A percentile compares a stretch with the other conserved stretches of the same genome.
phyloP scores from a whole-genome alignment of 2,113 vertebrate species.

The Tachuris rubrigastra region DNA sequence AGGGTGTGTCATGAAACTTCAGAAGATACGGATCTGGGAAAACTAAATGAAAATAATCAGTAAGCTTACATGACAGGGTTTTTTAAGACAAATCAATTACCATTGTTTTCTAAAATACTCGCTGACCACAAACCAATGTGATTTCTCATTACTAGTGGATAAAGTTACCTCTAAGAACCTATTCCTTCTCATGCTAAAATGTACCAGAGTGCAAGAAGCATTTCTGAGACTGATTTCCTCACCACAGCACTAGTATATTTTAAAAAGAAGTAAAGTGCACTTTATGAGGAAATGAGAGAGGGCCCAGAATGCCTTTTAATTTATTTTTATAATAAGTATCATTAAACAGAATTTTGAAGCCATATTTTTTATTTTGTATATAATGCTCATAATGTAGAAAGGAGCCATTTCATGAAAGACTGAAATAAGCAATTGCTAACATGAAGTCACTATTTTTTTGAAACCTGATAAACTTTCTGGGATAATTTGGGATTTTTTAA shows the following conservation, averaged over 20 bases:
- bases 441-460: slow-evolving; percentile 77
- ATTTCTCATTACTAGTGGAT: not conserved
- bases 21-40: not conserved
- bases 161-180: not conserved
- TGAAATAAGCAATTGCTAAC: slow-evolving; percentile 71
- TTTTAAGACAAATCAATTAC: not conserved
- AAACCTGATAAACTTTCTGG: slow-evolving; percentile 74
- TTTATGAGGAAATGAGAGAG: slow-evolving; percentile 52
- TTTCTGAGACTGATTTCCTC: not conserved
- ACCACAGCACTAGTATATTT: slow-evolving; percentile 19
- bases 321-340: slow-evolving; percentile 73
- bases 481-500: slow-evolving; percentile 71
- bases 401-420: slow-evolving; percentile 52
- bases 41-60: not conserved
- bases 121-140: not conserved
- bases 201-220: not conserved
- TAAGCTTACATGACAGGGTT: not conserved
- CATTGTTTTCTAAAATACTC: not conserved
- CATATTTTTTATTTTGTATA: slow-evolving; percentile 67
- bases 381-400: slow-evolving; percentile 59
- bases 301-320: slow-evolving; percentile 68
- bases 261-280: slow-evolving; percentile 18
- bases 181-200: not conserved
- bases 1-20: not conserved
- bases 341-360: slow-evolving; percentile 65